Conservation (phyloP, 2,888 invertebrate species). For the Eupithecia insigniata region DNA sequence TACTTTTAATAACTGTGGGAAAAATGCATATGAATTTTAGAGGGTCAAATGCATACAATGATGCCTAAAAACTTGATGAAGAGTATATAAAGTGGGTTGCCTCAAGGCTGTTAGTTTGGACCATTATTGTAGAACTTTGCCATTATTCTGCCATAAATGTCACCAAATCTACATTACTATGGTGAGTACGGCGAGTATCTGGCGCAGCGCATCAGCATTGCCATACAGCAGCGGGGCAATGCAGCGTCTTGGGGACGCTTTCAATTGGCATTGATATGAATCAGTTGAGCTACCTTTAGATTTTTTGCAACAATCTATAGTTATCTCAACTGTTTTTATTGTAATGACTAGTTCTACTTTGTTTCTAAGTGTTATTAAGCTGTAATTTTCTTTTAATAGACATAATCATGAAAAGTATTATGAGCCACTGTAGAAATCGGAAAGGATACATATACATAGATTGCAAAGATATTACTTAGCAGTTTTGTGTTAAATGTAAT, state of each 20-base stretch:
- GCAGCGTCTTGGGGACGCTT: not conserved
- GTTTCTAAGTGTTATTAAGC: not conserved
- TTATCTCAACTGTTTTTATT: not conserved
- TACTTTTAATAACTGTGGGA: slow-evolving; percentile 39
- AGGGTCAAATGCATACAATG: slow-evolving; percentile 17
- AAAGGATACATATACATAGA: too few species aligned
- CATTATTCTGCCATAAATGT: not conserved
- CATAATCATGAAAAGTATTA: too few species aligned
- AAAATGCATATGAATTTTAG: slow-evolving; percentile 30
- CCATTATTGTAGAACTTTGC: not conserved
- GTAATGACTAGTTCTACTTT: not conserved
- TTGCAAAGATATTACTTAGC: not conserved
- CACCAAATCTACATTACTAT: too few species aligned
- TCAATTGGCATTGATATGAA: not conserved
- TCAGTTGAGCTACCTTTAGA: not conserved
- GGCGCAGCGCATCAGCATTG: not conserved
- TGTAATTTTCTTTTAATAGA: not conserved
- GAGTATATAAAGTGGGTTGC: not conserved
- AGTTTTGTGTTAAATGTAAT: not conserved
- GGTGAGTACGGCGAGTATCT: not conserved
- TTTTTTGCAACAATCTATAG: not conserved
- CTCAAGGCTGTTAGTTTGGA: not conserved
- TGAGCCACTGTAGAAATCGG: too few species aligned
- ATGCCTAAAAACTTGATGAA: not conserved
- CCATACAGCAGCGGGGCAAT: not conserved